Evolutionary conservation across 2,113 vertebrate species (phyloP).

Genomic region (Rutilus rutilus): DNA sequence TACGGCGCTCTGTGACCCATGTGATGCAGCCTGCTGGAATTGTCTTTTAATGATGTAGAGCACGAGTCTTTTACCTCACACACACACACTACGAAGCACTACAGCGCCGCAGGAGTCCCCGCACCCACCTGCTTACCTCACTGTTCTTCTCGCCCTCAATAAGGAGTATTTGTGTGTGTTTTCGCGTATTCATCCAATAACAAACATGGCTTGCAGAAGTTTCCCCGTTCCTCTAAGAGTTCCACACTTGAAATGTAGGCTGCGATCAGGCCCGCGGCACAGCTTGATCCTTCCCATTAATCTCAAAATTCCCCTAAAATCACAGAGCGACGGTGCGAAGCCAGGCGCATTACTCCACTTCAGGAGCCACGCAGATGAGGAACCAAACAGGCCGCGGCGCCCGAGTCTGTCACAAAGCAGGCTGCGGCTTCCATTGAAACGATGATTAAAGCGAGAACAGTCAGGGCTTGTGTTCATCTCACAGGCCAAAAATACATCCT

Average conservation of each 20-base stretch:
- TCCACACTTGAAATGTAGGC: slow-evolving; percentile 36
- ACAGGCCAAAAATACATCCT: slow-evolving; percentile 44
- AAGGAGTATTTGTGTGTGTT: slow-evolving; percentile 15
- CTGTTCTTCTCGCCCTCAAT: slow-evolving; percentile 9
- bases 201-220: slow-evolving; percentile 36
- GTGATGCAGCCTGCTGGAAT: slow-evolving; percentile 50
- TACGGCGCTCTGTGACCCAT: slow-evolving; percentile 39
- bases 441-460: slow-evolving; percentile 52
- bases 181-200: background rate
- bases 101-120: background rate
- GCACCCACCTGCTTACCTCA: slow-evolving; percentile 1
- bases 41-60: slow-evolving; percentile 54
- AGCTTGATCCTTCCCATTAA: slow-evolving; percentile 53
- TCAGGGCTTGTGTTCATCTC: slow-evolving; percentile 25
- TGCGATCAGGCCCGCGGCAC: slow-evolving; percentile 7
- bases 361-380: slow-evolving; percentile 4
- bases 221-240: slow-evolving; percentile 33
- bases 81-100: background rate
- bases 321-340: slow-evolving; percentile 12
- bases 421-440: slow-evolving; percentile 30
- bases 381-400: background rate
- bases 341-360: slow-evolving; percentile 39
- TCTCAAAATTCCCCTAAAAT: slow-evolving; percentile 50
- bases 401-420: slow-evolving; percentile 36
- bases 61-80: slow-evolving; percentile 2